Percentiles rank a stretch among this genome's conserved stretches.
Conservation (phyloP, 2,888 invertebrate genomes). For the Xanthorhoe spadicearia region DNA sequence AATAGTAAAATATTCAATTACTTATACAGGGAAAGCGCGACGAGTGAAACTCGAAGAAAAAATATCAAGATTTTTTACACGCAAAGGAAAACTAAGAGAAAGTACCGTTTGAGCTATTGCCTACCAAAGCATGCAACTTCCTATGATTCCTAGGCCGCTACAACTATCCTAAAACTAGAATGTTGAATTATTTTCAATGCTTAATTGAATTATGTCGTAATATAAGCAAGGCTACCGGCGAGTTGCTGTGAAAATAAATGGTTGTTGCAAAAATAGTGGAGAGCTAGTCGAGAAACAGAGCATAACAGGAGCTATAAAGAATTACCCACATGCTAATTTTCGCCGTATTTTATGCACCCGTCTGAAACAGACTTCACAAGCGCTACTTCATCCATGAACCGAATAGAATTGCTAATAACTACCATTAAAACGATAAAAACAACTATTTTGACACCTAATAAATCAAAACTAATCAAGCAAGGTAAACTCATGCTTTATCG, state of each 20-base stretch:
- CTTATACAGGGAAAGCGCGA: slow-evolving; percentile 75
- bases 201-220: slow-evolving; percentile 43
- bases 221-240: slow-evolving; percentile 61
- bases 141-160: slow-evolving; percentile 41
- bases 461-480: slow-evolving; percentile 62
- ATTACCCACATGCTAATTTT: slow-evolving; percentile 82
- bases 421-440: slow-evolving; percentile 52
- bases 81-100: slow-evolving; percentile 77
- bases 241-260: slow-evolving; percentile 72
- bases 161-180: slow-evolving; percentile 24
- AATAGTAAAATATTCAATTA: slow-evolving; percentile 75
- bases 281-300: slow-evolving; percentile 75
- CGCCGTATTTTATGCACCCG: slow-evolving; percentile 64
- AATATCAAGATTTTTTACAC: slow-evolving; percentile 82
- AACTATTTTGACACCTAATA: slow-evolving; percentile 59
- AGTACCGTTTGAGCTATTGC: slow-evolving; percentile 52
- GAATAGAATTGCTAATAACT: slow-evolving; percentile 61
- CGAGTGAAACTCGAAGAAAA: slow-evolving; percentile 75
- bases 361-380: slow-evolving; percentile 75
- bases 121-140: slow-evolving; percentile 52
- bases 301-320: slow-evolving; percentile 77
- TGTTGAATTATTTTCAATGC: slow-evolving; percentile 27
- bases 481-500: slow-evolving; percentile 56
- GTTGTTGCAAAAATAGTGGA: slow-evolving; percentile 77
- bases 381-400: slow-evolving; percentile 72